These are phyloP conservation scores for Campylorhamphus procurvoides DNA, from an alignment of 2,113 vertebrate species.

Conservation along the genomic window DNA sequence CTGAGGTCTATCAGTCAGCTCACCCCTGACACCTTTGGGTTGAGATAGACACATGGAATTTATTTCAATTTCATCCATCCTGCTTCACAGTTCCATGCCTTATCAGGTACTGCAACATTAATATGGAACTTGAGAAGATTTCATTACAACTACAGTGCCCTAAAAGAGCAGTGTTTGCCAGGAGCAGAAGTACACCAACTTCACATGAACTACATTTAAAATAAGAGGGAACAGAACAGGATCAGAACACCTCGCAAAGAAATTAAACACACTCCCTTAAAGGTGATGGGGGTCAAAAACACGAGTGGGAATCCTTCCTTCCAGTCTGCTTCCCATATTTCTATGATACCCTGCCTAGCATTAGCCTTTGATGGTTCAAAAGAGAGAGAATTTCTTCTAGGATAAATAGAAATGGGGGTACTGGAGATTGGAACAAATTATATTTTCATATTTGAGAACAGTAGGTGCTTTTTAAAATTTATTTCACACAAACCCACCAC, in stretches of 20 bases:
- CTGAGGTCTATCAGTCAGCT: background rate
- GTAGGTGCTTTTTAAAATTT: background rate
- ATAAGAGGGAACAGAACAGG: background rate
- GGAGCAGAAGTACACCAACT: background rate
- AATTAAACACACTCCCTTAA: background rate
- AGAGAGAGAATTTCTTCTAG: background rate
- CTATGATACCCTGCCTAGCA: background rate
- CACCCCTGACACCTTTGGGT: background rate
- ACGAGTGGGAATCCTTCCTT: background rate
- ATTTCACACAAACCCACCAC: background rate
- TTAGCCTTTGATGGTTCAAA: background rate
- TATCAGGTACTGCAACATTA: accelerated
- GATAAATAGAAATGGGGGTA: background rate
- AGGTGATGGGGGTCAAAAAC: background rate
- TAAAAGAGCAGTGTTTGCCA: background rate
- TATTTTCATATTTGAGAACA: background rate
- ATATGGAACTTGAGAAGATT: background rate
- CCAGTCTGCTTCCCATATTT: background rate
- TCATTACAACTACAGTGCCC: background rate
- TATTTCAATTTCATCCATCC: background rate
- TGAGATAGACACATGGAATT: background rate
- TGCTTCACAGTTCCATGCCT: background rate
- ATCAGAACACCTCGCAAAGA: background rate
- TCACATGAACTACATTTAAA: background rate
- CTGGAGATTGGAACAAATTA: background rate